A percentile compares a stretch with the other conserved stretches of the same genome.
phyloP scores from a whole-genome alignment of 2,797 vertebrate genomes.

The Mormyrops boulengeri region DNA sequence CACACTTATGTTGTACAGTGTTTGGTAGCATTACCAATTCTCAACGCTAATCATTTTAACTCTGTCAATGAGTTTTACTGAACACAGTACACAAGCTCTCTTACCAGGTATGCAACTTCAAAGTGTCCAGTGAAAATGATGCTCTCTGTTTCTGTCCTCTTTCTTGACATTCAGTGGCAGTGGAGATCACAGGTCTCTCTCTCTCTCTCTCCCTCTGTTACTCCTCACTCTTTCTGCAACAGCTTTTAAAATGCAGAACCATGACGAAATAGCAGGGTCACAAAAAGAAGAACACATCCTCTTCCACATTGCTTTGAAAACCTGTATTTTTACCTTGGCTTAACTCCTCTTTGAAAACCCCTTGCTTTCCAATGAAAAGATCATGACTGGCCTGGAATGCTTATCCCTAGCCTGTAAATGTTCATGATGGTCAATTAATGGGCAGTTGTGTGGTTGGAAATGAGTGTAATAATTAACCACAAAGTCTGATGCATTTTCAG shows the following conservation, averaged over 20 bases:
- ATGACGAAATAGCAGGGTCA: slow-evolving; percentile 1
- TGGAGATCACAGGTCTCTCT: not conserved
- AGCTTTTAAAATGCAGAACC: not conserved
- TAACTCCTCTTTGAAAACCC: not conserved
- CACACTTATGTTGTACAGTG: not conserved
- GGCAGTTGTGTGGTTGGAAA: not conserved
- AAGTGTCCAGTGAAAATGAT: not conserved
- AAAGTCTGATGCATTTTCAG: not conserved
- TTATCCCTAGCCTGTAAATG: not conserved
- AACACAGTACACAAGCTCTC: not conserved
- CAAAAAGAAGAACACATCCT: not conserved
- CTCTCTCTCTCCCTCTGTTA: not conserved
- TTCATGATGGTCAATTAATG: not conserved
- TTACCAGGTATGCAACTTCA: slow-evolving; percentile 5
- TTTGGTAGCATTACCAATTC: not conserved
- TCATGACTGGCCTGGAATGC: not conserved
- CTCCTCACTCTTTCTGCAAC: not conserved
- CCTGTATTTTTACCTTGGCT: not conserved
- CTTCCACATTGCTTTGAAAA: not conserved
- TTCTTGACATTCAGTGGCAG: not conserved
- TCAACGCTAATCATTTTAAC: not conserved
- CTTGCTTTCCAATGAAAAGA: not conserved
- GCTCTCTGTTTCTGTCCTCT: not conserved
- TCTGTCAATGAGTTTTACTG: not conserved
- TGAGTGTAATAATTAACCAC: not conserved